phyloP scores from a whole-genome alignment of 2,797 vertebrate genomes.

The Coluber constrictor region DNA sequence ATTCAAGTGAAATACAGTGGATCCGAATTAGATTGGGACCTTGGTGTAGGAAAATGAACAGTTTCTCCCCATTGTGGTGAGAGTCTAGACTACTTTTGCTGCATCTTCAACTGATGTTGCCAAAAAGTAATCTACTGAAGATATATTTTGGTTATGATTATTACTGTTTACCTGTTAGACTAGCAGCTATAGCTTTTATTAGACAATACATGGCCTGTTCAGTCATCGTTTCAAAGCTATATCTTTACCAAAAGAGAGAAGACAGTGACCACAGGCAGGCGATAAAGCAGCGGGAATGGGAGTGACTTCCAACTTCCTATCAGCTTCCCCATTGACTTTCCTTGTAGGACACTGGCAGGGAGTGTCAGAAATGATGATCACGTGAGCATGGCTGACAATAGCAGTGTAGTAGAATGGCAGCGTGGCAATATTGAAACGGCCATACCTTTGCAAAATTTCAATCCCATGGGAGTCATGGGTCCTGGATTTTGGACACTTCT shows the following conservation, averaged over 20 bases:
- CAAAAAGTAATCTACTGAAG: not conserved
- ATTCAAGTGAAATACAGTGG: not conserved
- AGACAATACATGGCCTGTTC: not conserved
- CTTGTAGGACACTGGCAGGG: not conserved
- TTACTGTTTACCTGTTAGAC: not conserved
- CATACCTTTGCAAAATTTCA: not conserved
- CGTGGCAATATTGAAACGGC: not conserved
- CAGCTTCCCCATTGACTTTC: not conserved
- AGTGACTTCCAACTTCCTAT: not conserved
- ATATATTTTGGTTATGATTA: not conserved
- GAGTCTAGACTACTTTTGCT: not conserved
- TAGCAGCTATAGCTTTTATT: not conserved
- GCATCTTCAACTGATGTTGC: not conserved
- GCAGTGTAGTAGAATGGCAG: not conserved
- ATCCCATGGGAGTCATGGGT: not conserved
- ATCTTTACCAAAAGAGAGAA: not conserved
- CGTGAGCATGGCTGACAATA: not conserved
- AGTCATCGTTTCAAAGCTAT: not conserved
- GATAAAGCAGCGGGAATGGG: not conserved
- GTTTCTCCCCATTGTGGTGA: not conserved
- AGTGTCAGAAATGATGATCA: not conserved
- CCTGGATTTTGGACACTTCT: not conserved
- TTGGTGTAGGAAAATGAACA: not conserved
- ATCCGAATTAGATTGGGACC: not conserved
- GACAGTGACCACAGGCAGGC: not conserved